phyloP scores from a whole-genome alignment of 2,888 invertebrate genomes.

The Netelia virgata region DNA sequence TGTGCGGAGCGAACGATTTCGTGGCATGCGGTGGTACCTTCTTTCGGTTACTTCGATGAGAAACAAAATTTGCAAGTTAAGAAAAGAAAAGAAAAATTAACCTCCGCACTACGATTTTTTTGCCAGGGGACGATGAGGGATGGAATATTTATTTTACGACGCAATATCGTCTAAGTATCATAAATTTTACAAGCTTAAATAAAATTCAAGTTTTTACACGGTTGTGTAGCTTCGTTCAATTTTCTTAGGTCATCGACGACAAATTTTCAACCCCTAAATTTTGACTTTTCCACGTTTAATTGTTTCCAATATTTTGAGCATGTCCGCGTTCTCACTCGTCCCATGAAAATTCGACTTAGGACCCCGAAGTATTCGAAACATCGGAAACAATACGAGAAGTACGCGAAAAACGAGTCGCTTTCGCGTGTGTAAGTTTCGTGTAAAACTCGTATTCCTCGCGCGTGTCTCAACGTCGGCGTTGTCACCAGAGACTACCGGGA shows the following conservation, averaged over 20 bases:
- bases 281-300: background rate
- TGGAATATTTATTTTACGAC: no score
- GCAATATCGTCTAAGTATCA: no score
- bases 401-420: constrained; percentile 24
- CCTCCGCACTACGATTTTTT: no score
- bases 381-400: background rate
- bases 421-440: constrained; percentile 1
- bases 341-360: constrained; percentile 31
- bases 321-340: constrained; percentile 28
- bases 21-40: constrained; percentile 20
- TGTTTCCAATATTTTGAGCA: background rate
- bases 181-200: no score
- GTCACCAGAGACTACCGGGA: constrained; percentile 54
- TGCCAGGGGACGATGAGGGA: no score
- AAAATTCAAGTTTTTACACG: no score
- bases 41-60: background rate
- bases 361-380: constrained; percentile 18
- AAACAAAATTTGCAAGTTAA: no score
- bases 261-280: background rate
- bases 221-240: background rate
- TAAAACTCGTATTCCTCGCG: background rate
- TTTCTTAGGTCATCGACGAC: background rate
- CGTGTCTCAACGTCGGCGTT: constrained; percentile 47
- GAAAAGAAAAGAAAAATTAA: no score
- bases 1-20: constrained; percentile 74